Evolutionary conservation across 2,888 invertebrate species (phyloP).

Genomic region (Drosophila neonasuta): DNA sequence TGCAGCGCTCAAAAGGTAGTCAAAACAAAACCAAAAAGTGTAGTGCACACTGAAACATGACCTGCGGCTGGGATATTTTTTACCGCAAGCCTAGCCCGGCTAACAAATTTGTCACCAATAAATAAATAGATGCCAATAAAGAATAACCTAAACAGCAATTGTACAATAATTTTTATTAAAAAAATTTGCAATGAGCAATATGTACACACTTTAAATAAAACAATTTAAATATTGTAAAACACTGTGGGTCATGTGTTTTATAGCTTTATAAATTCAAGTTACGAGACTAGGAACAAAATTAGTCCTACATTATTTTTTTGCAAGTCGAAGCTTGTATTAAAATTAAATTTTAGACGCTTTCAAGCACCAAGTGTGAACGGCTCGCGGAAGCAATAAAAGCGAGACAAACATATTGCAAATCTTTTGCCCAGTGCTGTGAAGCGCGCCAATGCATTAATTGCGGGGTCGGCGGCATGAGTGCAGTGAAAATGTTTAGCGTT

Average conservation of each 20-base stretch:
- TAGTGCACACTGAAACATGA: slow-evolving; percentile 23
- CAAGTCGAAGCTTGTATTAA: neutral
- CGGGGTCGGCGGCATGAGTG: slow-evolving; percentile 67
- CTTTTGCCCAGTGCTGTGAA: slow-evolving; percentile 59
- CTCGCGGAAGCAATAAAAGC: slow-evolving; percentile 12
- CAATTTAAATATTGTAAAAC: too few species aligned
- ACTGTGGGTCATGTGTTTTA: too few species aligned
- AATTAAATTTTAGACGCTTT: slow-evolving; percentile 26
- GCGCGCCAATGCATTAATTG: slow-evolving; percentile 39
- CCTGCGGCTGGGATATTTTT: slow-evolving; percentile 16
- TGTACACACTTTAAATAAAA: too few species aligned
- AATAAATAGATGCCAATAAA: neutral
- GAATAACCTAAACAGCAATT: neutral
- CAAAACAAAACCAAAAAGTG: slow-evolving; percentile 58
- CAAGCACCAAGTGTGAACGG: slow-evolving; percentile 44
- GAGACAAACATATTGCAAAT: slow-evolving; percentile 59
- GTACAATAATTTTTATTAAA: too few species aligned
- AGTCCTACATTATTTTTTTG: too few species aligned
- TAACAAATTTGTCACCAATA: neutral
- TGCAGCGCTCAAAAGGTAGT: slow-evolving; percentile 14
- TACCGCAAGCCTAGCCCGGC: slow-evolving; percentile 23
- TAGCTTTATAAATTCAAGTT: too few species aligned
- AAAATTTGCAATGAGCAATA: too few species aligned
- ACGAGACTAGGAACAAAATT: too few species aligned
- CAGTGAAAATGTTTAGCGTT: slow-evolving; percentile 74